Percentiles rank a stretch among this genome's conserved stretches.
Evolutionary conservation across 2,797 vertebrate species (phyloP).

Genomic region (Esox masquinongy): DNA sequence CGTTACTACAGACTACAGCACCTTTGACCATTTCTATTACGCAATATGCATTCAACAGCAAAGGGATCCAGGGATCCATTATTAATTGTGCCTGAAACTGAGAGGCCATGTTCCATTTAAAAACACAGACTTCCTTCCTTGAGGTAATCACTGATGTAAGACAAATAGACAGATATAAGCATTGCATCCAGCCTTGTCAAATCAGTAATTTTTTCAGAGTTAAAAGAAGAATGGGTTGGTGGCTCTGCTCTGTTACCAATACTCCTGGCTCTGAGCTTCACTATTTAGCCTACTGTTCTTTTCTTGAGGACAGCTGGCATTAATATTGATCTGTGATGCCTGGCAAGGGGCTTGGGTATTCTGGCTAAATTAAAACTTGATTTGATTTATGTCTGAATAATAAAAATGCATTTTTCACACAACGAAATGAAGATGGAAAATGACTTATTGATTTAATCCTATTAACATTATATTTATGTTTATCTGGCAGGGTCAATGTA

Average conservation of each 20-base stretch:
- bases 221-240: not conserved
- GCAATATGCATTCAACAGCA: constrained; percentile 44
- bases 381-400: not conserved
- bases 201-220: not conserved
- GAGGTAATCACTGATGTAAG: not conserved
- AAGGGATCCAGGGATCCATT: constrained; percentile 26
- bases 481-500: too few species aligned
- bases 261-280: not conserved
- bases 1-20: constrained; percentile 12
- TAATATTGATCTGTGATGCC: not conserved
- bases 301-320: not conserved
- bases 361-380: not conserved
- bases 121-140: not conserved
- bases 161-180: not conserved
- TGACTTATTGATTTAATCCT: not conserved
- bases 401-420: not conserved
- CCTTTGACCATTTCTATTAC: constrained; percentile 40
- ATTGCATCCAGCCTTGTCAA: not conserved
- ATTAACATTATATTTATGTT: not conserved
- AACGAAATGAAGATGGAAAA: not conserved
- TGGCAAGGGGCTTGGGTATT: not conserved
- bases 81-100: constrained; percentile 21
- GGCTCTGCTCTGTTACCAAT: not conserved
- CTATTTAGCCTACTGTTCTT: not conserved
- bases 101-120: not conserved